Evolutionary conservation across 2,113 vertebrate species (phyloP).

Genomic region (Lathamus discolor): DNA sequence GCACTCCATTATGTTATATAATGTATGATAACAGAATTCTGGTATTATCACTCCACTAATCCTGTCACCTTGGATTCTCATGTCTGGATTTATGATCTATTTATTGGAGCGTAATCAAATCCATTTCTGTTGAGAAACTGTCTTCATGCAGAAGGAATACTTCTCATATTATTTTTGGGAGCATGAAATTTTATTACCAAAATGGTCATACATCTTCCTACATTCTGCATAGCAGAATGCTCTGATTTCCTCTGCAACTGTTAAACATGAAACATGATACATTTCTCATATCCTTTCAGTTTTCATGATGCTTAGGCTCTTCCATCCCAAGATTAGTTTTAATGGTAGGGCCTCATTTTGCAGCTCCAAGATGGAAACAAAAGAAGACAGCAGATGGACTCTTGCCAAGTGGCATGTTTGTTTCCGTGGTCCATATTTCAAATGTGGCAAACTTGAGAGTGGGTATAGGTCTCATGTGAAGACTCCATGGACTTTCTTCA

Average conservation of each 20-base stretch:
- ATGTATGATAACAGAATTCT: not conserved
- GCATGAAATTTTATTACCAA: not conserved
- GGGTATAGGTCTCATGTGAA: not conserved
- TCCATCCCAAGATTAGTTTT: not conserved
- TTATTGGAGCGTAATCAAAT: not conserved
- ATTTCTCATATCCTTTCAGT: not conserved
- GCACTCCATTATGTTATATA: not conserved
- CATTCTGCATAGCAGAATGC: not conserved
- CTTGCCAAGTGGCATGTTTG: not conserved
- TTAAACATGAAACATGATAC: not conserved
- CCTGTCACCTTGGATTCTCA: not conserved
- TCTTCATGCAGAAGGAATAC: not conserved
- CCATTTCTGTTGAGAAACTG: not conserved
- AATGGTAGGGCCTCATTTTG: not conserved
- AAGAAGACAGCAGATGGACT: not conserved
- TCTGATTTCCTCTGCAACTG: not conserved
- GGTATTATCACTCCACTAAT: not conserved
- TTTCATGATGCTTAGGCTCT: not conserved
- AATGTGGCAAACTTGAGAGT: not conserved
- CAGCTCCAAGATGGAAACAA: not conserved
- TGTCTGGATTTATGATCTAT: not conserved
- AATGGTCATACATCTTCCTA: not conserved
- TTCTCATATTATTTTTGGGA: not conserved
- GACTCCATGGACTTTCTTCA: not conserved
- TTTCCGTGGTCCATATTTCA: not conserved